These are phyloP conservation scores for Phyllostomus discolor DNA, from an alignment of 2,113 vertebrate genomes.

Conservation along the genomic window DNA sequence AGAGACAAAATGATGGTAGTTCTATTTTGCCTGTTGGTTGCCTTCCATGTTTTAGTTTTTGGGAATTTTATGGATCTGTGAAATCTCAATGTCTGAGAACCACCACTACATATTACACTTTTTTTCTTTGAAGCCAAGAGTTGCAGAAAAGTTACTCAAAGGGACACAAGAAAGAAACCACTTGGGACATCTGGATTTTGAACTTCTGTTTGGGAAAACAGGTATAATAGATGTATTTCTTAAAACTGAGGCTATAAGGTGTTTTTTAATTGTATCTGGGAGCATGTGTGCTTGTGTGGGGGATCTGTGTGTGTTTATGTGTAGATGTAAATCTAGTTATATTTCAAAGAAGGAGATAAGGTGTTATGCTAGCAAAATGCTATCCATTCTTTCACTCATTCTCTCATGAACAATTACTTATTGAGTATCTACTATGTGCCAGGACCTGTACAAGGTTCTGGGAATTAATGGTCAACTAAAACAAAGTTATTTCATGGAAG, in stretches of 20 bases:
- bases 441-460: neutral
- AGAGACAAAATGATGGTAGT: neutral
- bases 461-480: neutral
- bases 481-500: neutral
- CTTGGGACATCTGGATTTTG: neutral
- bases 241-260: neutral
- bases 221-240: neutral
- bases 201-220: neutral
- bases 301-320: neutral
- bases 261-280: neutral
- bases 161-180: neutral
- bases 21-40: neutral
- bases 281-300: neutral
- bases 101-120: neutral
- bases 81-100: neutral
- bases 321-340: neutral
- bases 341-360: neutral
- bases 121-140: neutral
- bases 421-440: neutral
- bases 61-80: neutral
- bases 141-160: neutral
- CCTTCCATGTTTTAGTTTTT: neutral
- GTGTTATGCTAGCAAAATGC: neutral
- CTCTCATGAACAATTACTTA: neutral
- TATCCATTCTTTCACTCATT: neutral